phyloP scores from a whole-genome alignment of 2,888 invertebrate species.

The Formica aserva region DNA sequence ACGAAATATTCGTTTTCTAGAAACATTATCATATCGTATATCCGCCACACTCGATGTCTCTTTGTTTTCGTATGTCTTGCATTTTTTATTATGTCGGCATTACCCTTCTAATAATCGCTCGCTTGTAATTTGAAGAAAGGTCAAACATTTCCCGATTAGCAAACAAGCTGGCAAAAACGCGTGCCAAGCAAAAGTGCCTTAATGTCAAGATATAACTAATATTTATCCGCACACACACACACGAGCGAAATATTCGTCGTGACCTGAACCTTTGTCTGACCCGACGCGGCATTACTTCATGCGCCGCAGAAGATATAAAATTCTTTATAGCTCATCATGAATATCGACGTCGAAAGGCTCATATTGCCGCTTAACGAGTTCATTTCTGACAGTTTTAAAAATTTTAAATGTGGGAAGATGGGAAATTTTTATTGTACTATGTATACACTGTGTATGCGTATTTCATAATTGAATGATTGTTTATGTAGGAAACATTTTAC shows the following conservation, averaged over 20 bases:
- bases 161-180: slow-evolving; percentile 7
- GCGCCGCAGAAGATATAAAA: neutral
- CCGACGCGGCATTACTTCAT: neutral
- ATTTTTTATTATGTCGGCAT: slow-evolving; percentile 2
- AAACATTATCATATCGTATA: neutral
- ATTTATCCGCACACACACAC: slow-evolving; percentile 6
- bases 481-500: neutral
- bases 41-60: neutral
- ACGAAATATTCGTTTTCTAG: neutral
- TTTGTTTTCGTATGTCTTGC: neutral
- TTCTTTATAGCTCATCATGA: neutral
- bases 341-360: neutral
- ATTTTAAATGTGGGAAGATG: neutral
- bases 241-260: slow-evolving; percentile 18
- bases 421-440: neutral
- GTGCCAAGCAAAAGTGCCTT: slow-evolving; percentile 7
- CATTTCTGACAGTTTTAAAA: neutral
- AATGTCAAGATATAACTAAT: slow-evolving; percentile 34
- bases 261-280: neutral
- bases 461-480: neutral
- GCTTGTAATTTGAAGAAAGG: slow-evolving; percentile 25
- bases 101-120: neutral
- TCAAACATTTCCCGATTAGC: neutral
- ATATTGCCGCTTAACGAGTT: neutral
- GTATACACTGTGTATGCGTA: too few relatives aligned